These are phyloP conservation scores for Epinephelus malabaricus DNA, from an alignment of 2,797 vertebrate species.

Conservation along the genomic window DNA sequence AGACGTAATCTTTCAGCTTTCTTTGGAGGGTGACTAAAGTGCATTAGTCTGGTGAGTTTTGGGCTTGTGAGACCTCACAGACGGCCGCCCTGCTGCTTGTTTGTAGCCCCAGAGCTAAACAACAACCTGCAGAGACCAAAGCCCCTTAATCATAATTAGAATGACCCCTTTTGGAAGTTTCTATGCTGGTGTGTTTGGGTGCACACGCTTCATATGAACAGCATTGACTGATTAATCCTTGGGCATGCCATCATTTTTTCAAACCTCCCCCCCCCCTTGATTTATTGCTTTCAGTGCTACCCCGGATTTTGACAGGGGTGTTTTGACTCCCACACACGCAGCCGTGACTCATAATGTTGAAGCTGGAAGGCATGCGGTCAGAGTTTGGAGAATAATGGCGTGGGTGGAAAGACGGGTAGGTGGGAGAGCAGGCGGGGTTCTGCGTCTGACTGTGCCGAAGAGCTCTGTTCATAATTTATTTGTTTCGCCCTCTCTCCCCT, in stretches of 20 bases:
- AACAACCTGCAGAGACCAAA: constrained; percentile 12
- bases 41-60: neutral
- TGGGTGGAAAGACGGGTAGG: constrained; percentile 49
- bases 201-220: neutral
- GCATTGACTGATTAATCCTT: neutral
- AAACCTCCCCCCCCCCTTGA: neutral
- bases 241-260: neutral
- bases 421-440: constrained; percentile 32
- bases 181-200: neutral
- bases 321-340: constrained; percentile 39
- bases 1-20: neutral
- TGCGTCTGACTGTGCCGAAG: constrained; percentile 8
- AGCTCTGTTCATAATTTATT: constrained; percentile 61
- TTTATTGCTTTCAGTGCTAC: constrained; percentile 28
- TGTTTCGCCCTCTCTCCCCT: constrained; percentile 17
- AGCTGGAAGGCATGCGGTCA: constrained; percentile 10
- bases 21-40: neutral
- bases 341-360: constrained; percentile 37
- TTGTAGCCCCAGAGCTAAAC: constrained; percentile 6
- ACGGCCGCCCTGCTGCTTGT: constrained; percentile 4
- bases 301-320: constrained; percentile 27
- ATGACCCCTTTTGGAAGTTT: neutral
- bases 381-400: constrained; percentile 39
- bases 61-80: neutral
- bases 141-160: neutral